Evolutionary conservation across 2,113 vertebrate species (phyloP).

Genomic region (Corynorhinus townsendii): DNA sequence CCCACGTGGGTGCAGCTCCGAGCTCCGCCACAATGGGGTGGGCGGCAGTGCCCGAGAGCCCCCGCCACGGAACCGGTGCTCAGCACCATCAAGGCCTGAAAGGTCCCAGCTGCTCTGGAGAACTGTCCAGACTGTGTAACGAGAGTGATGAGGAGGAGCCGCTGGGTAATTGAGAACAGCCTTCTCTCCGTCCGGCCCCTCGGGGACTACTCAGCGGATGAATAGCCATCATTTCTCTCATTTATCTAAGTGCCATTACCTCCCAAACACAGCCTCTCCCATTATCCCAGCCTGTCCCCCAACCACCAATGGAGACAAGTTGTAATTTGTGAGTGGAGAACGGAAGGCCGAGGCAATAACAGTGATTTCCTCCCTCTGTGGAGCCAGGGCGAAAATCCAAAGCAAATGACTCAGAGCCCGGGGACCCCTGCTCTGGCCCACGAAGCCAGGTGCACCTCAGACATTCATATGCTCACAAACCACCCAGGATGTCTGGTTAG

Average conservation of each 20-base stretch:
- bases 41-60: background rate
- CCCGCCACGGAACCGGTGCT: background rate
- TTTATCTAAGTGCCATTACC: slow-evolving; percentile 56
- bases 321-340: slow-evolving; percentile 53
- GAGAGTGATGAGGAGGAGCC: slow-evolving; percentile 36
- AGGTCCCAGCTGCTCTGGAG: slow-evolving; percentile 52
- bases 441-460: background rate
- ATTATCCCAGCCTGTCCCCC: slow-evolving; percentile 63
- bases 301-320: slow-evolving; percentile 45
- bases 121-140: slow-evolving; percentile 35
- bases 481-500: background rate
- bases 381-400: background rate
- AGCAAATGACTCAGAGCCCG: background rate
- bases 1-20: slow-evolving; percentile 51
- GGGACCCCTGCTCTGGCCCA: background rate
- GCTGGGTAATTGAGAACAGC: slow-evolving; percentile 42
- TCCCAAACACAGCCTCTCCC: slow-evolving; percentile 56
- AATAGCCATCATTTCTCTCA: slow-evolving; percentile 60
- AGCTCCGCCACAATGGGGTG: background rate
- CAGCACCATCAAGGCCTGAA: background rate
- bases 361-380: background rate
- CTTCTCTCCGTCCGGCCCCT: background rate
- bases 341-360: slow-evolving; percentile 35
- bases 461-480: background rate
- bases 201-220: slow-evolving; percentile 53